Evolutionary conservation across 1,140 invertebrate genomes (phyloP).

Genomic region (Cydia pomonella): DNA sequence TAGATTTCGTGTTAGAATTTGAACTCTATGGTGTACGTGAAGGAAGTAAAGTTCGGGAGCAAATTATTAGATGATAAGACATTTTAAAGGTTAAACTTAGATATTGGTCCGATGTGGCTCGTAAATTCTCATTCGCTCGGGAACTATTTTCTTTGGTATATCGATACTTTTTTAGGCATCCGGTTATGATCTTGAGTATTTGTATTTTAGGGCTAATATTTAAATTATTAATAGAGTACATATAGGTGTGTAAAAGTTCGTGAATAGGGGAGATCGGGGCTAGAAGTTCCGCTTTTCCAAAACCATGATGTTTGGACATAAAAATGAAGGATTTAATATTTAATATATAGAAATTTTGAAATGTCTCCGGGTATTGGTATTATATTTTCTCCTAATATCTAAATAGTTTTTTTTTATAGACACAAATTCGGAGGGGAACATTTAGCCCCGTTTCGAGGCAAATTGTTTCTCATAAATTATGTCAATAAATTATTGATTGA

Average conservation of each 20-base stretch:
- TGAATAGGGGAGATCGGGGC: too few relatives aligned
- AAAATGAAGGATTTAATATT: too few relatives aligned
- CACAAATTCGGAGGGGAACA: too few relatives aligned
- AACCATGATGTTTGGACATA: too few relatives aligned
- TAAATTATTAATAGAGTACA: background rate
- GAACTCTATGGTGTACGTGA: background rate
- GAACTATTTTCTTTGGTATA: constrained; percentile 30
- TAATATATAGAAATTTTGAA: too few relatives aligned
- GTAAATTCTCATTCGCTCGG: constrained; percentile 31
- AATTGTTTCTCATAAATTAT: too few relatives aligned
- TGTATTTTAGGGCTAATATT: background rate
- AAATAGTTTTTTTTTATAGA: too few relatives aligned
- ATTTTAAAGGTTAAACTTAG: background rate
- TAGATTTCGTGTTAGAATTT: background rate
- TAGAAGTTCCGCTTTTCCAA: too few relatives aligned
- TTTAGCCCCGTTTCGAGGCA: too few relatives aligned
- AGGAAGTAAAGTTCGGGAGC: background rate
- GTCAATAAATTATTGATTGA: too few relatives aligned
- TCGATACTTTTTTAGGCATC: constrained; percentile 23
- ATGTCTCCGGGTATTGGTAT: too few relatives aligned
- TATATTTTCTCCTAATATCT: too few relatives aligned
- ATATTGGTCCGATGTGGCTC: constrained; percentile 26
- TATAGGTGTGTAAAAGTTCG: background rate
- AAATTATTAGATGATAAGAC: background rate
- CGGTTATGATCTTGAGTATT: constrained; percentile 17